Conservation (phyloP, 2,888 invertebrate species). For the Lasius fuliginosus region DNA sequence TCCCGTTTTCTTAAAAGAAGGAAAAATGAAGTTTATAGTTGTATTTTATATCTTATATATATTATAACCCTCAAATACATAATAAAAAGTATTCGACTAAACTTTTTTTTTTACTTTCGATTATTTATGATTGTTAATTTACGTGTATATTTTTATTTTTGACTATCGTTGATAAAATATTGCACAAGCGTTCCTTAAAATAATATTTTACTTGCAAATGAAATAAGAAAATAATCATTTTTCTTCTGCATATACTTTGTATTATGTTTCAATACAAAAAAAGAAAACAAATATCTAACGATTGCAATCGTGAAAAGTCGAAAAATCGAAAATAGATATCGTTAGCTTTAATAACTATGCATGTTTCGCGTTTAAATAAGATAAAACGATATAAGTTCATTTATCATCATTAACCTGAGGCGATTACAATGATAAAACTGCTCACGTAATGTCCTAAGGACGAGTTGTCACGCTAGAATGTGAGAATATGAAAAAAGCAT, state of each 20-base stretch:
- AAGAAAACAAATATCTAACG: not conserved
- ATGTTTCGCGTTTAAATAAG: slow-evolving; percentile 21
- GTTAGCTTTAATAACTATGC: slow-evolving; percentile 25
- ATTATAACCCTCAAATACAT: not conserved
- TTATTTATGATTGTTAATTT: not conserved
- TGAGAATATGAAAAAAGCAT: slow-evolving; percentile 20
- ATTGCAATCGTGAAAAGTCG: not conserved
- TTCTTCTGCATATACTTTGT: not conserved
- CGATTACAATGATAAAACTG: slow-evolving; percentile 29
- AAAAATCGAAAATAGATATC: not conserved
- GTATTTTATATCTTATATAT: not conserved
- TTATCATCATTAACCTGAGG: slow-evolving; percentile 37
- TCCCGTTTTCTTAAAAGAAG: not conserved
- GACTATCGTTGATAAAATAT: not conserved
- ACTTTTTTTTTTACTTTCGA: not conserved
- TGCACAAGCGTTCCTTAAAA: not conserved
- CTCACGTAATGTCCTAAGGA: slow-evolving; percentile 33
- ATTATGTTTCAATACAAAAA: not conserved
- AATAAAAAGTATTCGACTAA: no score
- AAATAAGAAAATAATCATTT: not conserved
- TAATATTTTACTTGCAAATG: not conserved
- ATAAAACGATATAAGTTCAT: slow-evolving; percentile 43
- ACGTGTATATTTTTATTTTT: not conserved
- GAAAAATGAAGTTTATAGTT: not conserved
- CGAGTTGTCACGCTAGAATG: slow-evolving; percentile 31